phyloP scores from a whole-genome alignment of 2,888 invertebrate species.

The Xestia ashworthii region DNA sequence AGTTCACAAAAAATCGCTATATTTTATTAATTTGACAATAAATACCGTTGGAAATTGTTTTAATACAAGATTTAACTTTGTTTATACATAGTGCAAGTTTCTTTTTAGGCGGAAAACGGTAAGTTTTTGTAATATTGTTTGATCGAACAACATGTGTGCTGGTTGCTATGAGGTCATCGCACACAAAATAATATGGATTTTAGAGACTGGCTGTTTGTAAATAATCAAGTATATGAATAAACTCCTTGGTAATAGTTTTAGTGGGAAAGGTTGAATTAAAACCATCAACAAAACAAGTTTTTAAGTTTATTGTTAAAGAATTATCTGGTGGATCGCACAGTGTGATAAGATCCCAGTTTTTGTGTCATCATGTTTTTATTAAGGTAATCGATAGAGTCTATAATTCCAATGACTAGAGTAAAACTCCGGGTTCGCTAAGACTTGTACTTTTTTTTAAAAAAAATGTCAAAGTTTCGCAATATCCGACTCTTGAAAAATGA shows the following conservation, averaged over 20 bases:
- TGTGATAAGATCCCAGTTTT: too few relatives aligned
- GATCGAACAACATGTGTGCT: conserved; percentile 60
- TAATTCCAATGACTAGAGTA: too few relatives aligned
- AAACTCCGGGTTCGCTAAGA: too few relatives aligned
- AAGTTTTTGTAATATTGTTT: conserved; percentile 42
- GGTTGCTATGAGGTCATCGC: conserved; percentile 61
- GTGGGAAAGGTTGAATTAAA: not conserved
- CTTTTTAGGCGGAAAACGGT: conserved; percentile 37
- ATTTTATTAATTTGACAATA: not conserved
- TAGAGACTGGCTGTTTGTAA: not conserved
- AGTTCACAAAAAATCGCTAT: conserved; percentile 28
- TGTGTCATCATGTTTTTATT: too few relatives aligned
- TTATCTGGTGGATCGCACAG: too few relatives aligned
- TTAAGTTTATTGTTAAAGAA: too few relatives aligned
- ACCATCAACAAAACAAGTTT: not conserved
- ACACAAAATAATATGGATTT: conserved; percentile 11
- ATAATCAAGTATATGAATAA: too few relatives aligned
- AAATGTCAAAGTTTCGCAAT: too few relatives aligned
- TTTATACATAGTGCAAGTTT: conserved; percentile 1
- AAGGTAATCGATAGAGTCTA: too few relatives aligned
- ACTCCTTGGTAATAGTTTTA: not conserved
- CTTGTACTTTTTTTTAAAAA: too few relatives aligned
- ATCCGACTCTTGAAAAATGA: too few relatives aligned
- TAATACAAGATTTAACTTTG: conserved; percentile 24
- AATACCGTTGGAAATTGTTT: conserved; percentile 21